Conservation (phyloP, 2,888 invertebrate species). For the Amphipyra berbera region DNA sequence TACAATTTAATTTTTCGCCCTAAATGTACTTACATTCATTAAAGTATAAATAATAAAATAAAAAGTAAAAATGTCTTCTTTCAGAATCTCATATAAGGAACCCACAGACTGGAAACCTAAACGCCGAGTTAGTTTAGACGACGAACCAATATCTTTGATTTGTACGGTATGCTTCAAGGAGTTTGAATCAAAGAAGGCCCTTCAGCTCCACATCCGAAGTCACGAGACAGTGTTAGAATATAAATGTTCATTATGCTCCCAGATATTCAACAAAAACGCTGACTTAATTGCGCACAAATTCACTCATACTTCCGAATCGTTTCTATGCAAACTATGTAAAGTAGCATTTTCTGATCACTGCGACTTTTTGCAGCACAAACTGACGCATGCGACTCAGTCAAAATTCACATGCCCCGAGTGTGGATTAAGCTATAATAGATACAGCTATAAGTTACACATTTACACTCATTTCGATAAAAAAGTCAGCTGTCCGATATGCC, state of each 20-base stretch:
- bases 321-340: conserved; percentile 59
- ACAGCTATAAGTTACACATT: conserved; percentile 51
- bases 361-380: conserved; percentile 57
- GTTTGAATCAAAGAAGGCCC: conserved; percentile 17
- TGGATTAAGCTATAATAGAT: conserved; percentile 22
- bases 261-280: conserved; percentile 55
- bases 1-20: too few relatives aligned
- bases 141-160: background rate
- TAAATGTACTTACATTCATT: too few relatives aligned
- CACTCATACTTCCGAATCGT: conserved; percentile 45
- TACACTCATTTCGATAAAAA: conserved; percentile 52
- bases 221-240: conserved; percentile 31
- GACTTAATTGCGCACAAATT: conserved; percentile 60
- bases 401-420: conserved; percentile 60
- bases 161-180: conserved; percentile 32
- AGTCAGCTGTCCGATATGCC: conserved; percentile 37
- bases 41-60: too few relatives aligned
- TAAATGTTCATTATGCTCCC: conserved; percentile 57
- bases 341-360: conserved; percentile 60
- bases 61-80: background rate
- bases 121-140: conserved; percentile 2
- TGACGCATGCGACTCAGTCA: conserved; percentile 34
- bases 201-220: conserved; percentile 41
- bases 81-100: conserved; percentile 38
- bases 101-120: background rate